Evolutionary conservation across 2,797 vertebrate species (phyloP), one percentile per base, ranked within the genome.

Genomic region (Mormyrops attenuatus): DNA sequence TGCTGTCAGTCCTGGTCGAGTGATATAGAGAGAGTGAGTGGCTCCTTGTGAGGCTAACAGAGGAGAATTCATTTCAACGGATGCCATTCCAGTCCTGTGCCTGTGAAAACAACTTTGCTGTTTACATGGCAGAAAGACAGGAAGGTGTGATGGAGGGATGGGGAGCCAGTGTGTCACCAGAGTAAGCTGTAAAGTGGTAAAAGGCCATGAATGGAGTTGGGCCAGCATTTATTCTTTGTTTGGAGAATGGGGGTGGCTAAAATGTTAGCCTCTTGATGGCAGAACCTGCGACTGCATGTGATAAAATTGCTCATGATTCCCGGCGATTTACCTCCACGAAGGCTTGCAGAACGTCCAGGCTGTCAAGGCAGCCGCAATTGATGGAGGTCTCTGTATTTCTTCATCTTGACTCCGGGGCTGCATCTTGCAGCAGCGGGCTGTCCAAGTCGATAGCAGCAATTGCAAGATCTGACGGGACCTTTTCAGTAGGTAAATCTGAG

Each of bases 31-130:
- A 88, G 90, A 92, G 91, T 92, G 93, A 92, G 90, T 91, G 90
- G 90, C 89, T 90, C 90, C 92, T 90, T 93, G 90, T 91, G 91
- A 92, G 89, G 77, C 85, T 90, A 89, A 92, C 91, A 91, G 88
- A 89, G 82, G 50, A 57, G 85, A 89, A 91, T 91, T 92, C 92
- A 93, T 92, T 91, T 22, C 84, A 91, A 91, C 69, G 3, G 90
- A 93, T 85, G 44, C 34, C 34, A 44, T 90, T 89, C 90, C 50
- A 89, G 34, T 85, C 89, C 89, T 87, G 89, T 85, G 89, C 89
- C 89, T 90, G 90, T 82, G 73, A 92, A 93, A 93, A 93, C 92
- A 93, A 89, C 90, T 92, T 92, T 47, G 13, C 82, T 89, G 84
- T 89, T 89, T 89, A 89, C 84, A 73, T 30, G 88, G 53, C 77